Conservation (phyloP, 2,113 vertebrate genomes). For the Phyllopteryx taeniolatus region DNA sequence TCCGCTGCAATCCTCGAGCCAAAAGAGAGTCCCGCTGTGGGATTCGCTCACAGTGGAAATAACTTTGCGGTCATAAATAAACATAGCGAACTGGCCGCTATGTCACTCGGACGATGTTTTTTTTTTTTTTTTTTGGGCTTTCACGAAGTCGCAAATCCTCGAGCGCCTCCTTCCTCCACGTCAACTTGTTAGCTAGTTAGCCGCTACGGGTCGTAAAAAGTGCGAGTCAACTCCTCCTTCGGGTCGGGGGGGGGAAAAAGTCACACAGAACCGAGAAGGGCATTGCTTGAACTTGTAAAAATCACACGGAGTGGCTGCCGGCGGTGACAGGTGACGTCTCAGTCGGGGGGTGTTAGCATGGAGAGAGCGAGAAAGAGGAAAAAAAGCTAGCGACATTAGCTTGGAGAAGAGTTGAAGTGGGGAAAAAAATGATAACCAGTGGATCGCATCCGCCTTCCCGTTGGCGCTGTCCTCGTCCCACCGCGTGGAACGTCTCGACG, state of each 20-base stretch:
- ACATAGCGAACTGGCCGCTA: conserved; percentile 63
- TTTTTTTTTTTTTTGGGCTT: conserved; percentile 16
- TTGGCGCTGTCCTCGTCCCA: background rate
- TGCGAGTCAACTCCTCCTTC: conserved; percentile 13
- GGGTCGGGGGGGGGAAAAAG: conserved; percentile 29
- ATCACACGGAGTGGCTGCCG: conserved; percentile 34
- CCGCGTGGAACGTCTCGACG: background rate
- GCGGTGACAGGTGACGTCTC: conserved; percentile 29
- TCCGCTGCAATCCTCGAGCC: conserved; percentile 61
- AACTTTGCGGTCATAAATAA: conserved; percentile 62
- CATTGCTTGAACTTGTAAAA: conserved; percentile 29
- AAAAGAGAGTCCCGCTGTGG: conserved; percentile 63
- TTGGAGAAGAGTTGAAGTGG: conserved; percentile 26
- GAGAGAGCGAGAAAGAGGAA: background rate
- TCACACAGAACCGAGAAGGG: conserved; percentile 7
- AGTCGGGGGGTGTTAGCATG: conserved; percentile 41
- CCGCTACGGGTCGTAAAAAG: conserved; percentile 17
- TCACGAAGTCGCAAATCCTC: conserved; percentile 3
- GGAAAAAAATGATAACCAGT: conserved; percentile 35
- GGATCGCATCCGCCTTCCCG: conserved; percentile 7
- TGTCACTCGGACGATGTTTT: conserved; percentile 25
- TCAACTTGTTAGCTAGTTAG: conserved; percentile 57
- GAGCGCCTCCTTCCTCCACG: conserved; percentile 53
- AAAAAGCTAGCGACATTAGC: conserved; percentile 44
- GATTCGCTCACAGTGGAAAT: conserved; percentile 60